Percentiles rank a stretch among this genome's conserved stretches.
phyloP scores from a whole-genome alignment of 2,113 vertebrate species.

The Rhegmatorhina hoffmannsi region DNA sequence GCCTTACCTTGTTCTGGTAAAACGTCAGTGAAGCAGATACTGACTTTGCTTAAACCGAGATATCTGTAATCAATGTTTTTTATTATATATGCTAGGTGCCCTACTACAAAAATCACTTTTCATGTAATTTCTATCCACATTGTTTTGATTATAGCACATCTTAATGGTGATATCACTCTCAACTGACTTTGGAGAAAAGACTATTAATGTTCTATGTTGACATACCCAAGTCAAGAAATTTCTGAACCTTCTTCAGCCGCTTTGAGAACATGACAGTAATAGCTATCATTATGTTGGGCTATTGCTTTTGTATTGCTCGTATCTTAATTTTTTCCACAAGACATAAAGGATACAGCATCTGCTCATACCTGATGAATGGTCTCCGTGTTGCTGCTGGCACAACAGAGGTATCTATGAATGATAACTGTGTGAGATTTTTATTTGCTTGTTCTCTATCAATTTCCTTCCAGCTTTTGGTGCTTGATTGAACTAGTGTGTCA shows the following conservation, averaged over 20 bases:
- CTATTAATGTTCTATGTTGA: not conserved
- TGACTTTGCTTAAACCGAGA: not conserved
- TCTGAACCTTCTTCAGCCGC: not conserved
- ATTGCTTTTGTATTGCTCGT: not conserved
- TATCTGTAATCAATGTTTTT: not conserved
- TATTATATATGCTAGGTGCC: not conserved
- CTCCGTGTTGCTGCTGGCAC: slow-evolving; percentile 4
- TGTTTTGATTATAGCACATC: not conserved
- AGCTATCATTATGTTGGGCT: not conserved
- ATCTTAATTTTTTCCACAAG: not conserved
- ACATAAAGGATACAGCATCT: not conserved
- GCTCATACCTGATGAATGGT: not conserved
- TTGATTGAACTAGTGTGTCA: not conserved
- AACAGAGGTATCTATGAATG: not conserved
- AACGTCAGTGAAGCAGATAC: not conserved
- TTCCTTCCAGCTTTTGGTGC: not conserved
- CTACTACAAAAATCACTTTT: not conserved
- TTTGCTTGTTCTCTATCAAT: not conserved
- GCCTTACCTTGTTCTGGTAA: not conserved
- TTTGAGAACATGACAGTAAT: not conserved
- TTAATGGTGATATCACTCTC: not conserved
- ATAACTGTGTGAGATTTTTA: not conserved
- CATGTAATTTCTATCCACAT: not conserved
- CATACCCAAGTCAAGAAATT: not conserved
- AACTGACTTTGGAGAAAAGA: not conserved